phyloP scores from a whole-genome alignment of 1,140 invertebrate species.

The Pogonomyrmex californicus region DNA sequence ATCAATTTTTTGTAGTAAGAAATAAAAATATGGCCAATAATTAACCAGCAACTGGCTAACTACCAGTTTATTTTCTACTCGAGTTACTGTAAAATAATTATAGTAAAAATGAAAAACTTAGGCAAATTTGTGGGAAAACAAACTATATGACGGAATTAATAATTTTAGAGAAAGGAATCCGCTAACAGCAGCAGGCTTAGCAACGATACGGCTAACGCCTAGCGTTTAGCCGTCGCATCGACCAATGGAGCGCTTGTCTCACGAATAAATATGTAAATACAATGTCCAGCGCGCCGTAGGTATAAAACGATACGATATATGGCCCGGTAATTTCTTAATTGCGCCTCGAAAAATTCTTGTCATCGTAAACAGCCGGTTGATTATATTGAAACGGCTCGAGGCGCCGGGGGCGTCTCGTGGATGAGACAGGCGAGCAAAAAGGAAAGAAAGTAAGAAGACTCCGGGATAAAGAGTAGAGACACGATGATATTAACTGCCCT shows the following conservation, averaged over 20 bases:
- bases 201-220: conserved; percentile 48
- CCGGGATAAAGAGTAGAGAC: background rate
- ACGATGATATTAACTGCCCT: conserved; percentile 2
- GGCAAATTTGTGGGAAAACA: background rate
- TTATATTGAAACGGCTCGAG: conserved; percentile 78
- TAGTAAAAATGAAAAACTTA: background rate
- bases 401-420: conserved; percentile 74
- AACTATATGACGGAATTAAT: conserved; percentile 67
- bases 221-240: conserved; percentile 70
- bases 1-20: background rate
- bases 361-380: conserved; percentile 85
- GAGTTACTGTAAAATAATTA: conserved; percentile 5
- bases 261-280: conserved; percentile 83
- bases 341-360: conserved; percentile 85
- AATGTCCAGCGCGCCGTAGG: conserved; percentile 71
- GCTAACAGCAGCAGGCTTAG: conserved; percentile 45
- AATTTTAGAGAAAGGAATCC: conserved; percentile 58
- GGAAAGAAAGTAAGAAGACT: background rate
- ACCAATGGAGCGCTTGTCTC: conserved; percentile 34
- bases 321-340: conserved; percentile 87
- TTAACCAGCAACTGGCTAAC: background rate
- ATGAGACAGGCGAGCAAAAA: conserved; percentile 47
- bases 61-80: background rate
- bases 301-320: conserved; percentile 86
- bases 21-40: background rate